Base-by-base conservation (phyloP, 2,797 vertebrate species). In the Perodicticus potto region DNA sequence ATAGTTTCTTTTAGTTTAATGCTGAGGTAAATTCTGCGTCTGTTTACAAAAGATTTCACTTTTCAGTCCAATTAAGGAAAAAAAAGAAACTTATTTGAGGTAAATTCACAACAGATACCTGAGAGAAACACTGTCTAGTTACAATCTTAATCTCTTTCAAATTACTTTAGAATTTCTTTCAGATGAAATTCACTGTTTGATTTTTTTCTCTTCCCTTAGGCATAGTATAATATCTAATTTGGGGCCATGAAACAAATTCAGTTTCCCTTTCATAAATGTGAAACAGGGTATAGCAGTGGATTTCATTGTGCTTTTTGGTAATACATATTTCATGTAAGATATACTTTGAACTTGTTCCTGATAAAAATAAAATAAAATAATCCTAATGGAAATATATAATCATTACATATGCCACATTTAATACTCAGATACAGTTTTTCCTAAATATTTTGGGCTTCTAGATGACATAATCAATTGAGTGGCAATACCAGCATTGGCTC, bases 11-110 rank as follows among this genome's bases (percentile, higher is more conserved):
- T 84, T 76, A 65, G 59, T 81, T 84, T 92, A 89, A 86, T 67
- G 63, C 19, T 17, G 63, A 92, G 32, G 76, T 19, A 86, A 94
- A 89, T 12, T 84, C 76, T 34, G 17, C 67, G 76, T 89, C 63
- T 61, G 5, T 82, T 78, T 78, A 70, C 77, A 81, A 89, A 93
- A 86, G 29, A 76, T 37, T 89, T 89, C 29, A 89, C 45, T 83
- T 89, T 94, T 86, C 78, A 89, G 9, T 77, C 14, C 49, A 96
- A 78, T 93, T 94, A 95, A 82, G 73, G 14, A 93, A 63, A 84
- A 13, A 40, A 69, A 80, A 70, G n/a, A 69, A 80, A 70, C 27
- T 0, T 90, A 45, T 45, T 23, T 72, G 59, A 85, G 61, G 17
- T 53, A 93, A 93, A 96, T 88, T 89, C 32, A 85, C 32, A 90